Base-by-base conservation (phyloP, 2,888 invertebrate species). In the Sinhomidia bicolor region DNA sequence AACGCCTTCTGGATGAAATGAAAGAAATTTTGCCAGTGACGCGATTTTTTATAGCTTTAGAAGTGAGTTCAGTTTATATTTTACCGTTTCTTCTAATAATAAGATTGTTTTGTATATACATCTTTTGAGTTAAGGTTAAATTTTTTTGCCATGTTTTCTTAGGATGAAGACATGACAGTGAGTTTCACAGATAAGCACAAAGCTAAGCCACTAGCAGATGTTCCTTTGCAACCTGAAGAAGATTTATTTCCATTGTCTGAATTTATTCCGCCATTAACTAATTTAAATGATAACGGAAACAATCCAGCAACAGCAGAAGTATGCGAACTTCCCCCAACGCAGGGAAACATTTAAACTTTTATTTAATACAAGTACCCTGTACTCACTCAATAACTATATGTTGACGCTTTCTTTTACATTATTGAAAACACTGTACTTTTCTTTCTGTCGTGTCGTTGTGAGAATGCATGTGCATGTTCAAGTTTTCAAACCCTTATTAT, bases 121-220 rank as follows among this genome's bases (percentile, higher is more conserved):
- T n/a, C n/a, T n/a, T 65, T 26, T 23, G 32, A 36, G 12, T 23
- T 29, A n/a, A 57, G n/a, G n/a, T n/a, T 41, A 7, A n/a, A 7
- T 23, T 0, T 36, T 54, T n/a, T n/a, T n/a, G n/a, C n/a, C n/a
- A n/a, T n/a, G 0, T 14, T 0, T 14, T 68, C 62, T 14, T 14
- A 86, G 86, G 86, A 71, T 20, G 86, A 86, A 60, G 86, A 86
- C n/a, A 86, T 86, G 86, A 71, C 86, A 26, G 32, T 86, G 10
- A 86, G 60, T 23, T 86, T 86, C 14, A 54, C 68, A 44, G 86
- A 86, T 17, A 86, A 71, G n/a, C 62, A 80, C 20, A 86, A 60
- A 29, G 79, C 68, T 0, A 86, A 80, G 17, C 86, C 79, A n/a
- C 14, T 86, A 51, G 79, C 78, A 17, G 62, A 68, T 32, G 65